phyloP scores from a whole-genome alignment of 1,140 invertebrate genomes.

The Stegodyphus dumicola region DNA sequence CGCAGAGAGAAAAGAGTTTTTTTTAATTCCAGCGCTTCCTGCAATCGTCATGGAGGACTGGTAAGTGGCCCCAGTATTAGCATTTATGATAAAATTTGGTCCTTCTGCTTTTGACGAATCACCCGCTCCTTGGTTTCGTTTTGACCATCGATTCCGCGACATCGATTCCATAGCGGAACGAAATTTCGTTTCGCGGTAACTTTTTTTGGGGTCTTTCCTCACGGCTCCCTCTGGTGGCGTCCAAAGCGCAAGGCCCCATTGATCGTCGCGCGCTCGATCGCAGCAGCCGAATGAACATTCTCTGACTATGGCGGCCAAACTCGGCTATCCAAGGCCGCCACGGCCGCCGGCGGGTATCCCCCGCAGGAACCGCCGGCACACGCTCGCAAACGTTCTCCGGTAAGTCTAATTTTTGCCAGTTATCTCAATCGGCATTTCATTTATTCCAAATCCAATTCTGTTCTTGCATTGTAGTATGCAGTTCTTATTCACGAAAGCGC shows the following conservation, averaged over 20 bases:
- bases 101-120: neutral
- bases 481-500: too few species aligned
- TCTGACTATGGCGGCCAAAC: conserved; percentile 28
- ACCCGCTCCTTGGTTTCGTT: neutral
- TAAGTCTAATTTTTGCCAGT: conserved; percentile 8
- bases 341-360: conserved; percentile 9
- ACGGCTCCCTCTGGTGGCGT: conserved; percentile 32
- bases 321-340: conserved; percentile 32
- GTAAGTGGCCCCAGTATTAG: conserved; percentile 2
- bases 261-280: conserved; percentile 22
- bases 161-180: conserved; percentile 7
- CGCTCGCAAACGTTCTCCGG: conserved; percentile 50
- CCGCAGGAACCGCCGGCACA: conserved; percentile 33
- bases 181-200: neutral
- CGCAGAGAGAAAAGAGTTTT: conserved; percentile 1
- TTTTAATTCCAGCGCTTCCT: neutral
- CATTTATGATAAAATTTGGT: neutral
- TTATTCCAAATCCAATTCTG: too few species aligned
- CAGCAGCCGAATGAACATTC: neutral
- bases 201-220: conserved; percentile 3
- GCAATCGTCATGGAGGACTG: conserved; percentile 30
- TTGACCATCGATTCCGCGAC: neutral
- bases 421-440: too few species aligned
- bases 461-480: too few species aligned
- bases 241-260: conserved; percentile 2